Evolutionary conservation across 2,888 invertebrate species (phyloP), one percentile per base, ranked within the genome.

Genomic region (Temnothorax rugatulus): DNA sequence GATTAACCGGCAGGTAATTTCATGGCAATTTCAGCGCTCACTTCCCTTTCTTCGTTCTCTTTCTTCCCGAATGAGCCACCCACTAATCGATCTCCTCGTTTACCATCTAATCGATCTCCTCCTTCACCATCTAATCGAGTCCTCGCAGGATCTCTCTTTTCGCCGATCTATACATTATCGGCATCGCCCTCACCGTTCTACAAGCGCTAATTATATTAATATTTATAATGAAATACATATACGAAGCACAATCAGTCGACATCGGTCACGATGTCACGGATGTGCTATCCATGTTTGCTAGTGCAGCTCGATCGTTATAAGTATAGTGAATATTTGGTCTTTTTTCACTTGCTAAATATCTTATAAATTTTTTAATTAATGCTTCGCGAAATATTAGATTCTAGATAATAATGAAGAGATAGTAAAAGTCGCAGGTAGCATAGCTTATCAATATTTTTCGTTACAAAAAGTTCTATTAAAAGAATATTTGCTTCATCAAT

Each of bases 1-100:
- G 52, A 81, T 88, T 88, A 88, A 82, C 86, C 59, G 75, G 84
- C 76, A 84, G 85, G 87, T 89, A 89, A 89, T 89, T 86, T 82
- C 83, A 88, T 68, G 77, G 85, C 76, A 89, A 89, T 89, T 88
- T 85, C 79, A 82, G 76, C 83, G 84, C 61, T 82, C 54, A 82
- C 84, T 79, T 71, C 82, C 66, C 63, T 83, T 41, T 79, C 66
- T 81, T 76, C 44, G 13, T 81, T 47, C 68, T 63, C 50, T 29
- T 25, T n/a, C 66, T 21, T 50, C n/a, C 41, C 54, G 50, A 59
- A 52, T 79, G 63, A 81, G 59, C 83, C 88, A 88, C 88, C 86
- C 86, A 84, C 88, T 86, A 86, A 88, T 88, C 86, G 81, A 86
- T 81, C 88, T 75, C 54, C 59, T 83, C 63, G 66, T 57, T 57